Base-by-base conservation (phyloP, 2,888 invertebrate species). In the Dusona sp. region DNA sequence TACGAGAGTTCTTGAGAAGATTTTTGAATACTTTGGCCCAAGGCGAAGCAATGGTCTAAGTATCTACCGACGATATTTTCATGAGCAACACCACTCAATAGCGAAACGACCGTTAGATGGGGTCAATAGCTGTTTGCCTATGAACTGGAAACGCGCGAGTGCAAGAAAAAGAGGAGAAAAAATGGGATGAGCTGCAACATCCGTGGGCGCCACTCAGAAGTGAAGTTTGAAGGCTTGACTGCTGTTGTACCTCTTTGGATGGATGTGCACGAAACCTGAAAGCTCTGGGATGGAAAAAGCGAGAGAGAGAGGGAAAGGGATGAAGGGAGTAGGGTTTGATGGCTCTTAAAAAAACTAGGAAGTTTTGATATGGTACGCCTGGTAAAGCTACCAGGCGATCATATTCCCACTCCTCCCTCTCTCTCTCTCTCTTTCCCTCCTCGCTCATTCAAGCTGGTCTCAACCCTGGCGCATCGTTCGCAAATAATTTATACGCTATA, bases 401-500 rank as follows among this genome's bases (percentile, higher is more conserved):
- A 80, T 64, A 73, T 73, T 25, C 61, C 61, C 61, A 61, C 61
- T 22, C 65, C 13, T 61, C 61, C 13, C 25, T 29, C 61, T 61
- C 16, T 0, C 8, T 38, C 51, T 29, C 33, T 36, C 74, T n/a
- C 72, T 11, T 13, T 51, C n/a, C 22, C 16, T n/a, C 19, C 51
- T 19, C 78, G 36, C 72, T 79, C 82, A 38, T 83, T 73, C 79
- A 38, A 51, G 61, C 68, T 67, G 33, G 61, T 79, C 11, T 61
- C 51, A 16, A 19, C 19, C 54, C 54, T 19, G 25, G 73, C 57
- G 79, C 79, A 86, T 86, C 65, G 79, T 85, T 84, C 61, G 84
- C 82, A 79, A 84, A 84, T 87, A 79, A 77, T 87, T 84, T 82
- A 84, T 77, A 67, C 82, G 74, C 77, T 87, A 82, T 75, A 72